These are phyloP conservation scores for Paradoxurus hermaphroditus DNA, from an alignment of 2,113 vertebrate species.

Conservation along the genomic window DNA sequence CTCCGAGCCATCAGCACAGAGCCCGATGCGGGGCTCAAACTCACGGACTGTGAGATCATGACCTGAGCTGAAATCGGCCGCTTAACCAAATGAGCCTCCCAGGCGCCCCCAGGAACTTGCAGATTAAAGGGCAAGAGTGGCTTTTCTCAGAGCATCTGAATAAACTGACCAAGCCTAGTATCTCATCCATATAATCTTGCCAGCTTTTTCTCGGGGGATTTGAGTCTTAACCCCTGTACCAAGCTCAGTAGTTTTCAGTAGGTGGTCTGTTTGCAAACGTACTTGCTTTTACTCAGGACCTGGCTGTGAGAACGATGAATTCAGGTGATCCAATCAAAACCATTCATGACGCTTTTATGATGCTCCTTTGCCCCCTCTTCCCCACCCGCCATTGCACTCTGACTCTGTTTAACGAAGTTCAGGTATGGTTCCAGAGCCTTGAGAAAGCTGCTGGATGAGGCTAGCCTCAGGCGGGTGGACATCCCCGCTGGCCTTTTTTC, in stretches of 20 bases:
- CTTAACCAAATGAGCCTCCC: no score
- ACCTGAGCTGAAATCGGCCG: no score
- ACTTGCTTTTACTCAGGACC: conserved; percentile 53
- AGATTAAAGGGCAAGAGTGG: neutral
- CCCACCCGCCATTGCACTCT: neutral
- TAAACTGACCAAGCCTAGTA: neutral
- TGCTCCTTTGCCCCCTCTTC: neutral
- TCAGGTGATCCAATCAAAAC: conserved; percentile 43
- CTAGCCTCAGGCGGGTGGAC: neutral
- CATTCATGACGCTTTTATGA: conserved; percentile 27
- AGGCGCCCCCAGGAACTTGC: neutral
- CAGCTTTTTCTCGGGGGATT: neutral
- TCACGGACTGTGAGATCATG: no score
- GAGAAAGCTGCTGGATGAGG: neutral
- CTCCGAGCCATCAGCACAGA: no score
- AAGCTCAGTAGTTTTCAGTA: conserved; percentile 24
- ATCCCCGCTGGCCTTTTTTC: neutral
- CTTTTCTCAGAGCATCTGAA: neutral
- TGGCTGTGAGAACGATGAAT: conserved; percentile 55
- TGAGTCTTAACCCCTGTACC: neutral
- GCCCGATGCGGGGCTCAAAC: no score
- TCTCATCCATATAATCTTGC: neutral
- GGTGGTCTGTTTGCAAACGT: conserved; percentile 39
- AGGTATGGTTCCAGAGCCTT: neutral
- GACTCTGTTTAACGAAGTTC: conserved; percentile 37